These are phyloP conservation scores for Bursaphelenchus okinawaensis DNA, from an alignment of 2,888 invertebrate genomes.

Conservation along the genomic window DNA sequence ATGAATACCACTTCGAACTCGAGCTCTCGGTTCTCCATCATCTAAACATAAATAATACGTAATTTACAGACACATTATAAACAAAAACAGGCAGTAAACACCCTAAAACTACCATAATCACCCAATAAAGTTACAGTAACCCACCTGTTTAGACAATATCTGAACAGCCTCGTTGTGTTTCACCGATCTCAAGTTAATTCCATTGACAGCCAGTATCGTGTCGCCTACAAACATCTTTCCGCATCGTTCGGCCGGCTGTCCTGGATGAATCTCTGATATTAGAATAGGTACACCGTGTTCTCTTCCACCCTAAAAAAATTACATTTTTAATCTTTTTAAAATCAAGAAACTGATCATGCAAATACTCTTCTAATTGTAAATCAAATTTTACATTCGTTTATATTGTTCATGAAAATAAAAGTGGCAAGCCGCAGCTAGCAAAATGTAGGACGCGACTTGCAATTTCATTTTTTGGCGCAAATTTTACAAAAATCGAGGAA, in stretches of 20 bases:
- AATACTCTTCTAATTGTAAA: too few relatives aligned
- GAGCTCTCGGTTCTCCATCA: slow-evolving; percentile 63
- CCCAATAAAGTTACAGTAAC: neutral
- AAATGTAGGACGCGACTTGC: neutral
- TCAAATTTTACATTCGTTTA: too few relatives aligned
- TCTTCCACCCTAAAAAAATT: slow-evolving; percentile 74
- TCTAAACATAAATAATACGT: slow-evolving; percentile 34
- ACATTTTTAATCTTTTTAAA: too few relatives aligned
- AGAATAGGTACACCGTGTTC: slow-evolving; percentile 81
- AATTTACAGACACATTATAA: slow-evolving; percentile 1
- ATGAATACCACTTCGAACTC: slow-evolving; percentile 74
- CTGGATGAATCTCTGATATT: slow-evolving; percentile 73
- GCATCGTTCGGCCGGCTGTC: slow-evolving; percentile 73
- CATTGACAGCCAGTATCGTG: slow-evolving; percentile 76
- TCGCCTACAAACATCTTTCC: slow-evolving; percentile 74
- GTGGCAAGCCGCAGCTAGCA: too few relatives aligned
- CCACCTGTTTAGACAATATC: slow-evolving; percentile 70
- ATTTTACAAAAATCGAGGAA: too few relatives aligned
- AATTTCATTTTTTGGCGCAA: too few relatives aligned
- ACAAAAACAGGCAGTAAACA: neutral
- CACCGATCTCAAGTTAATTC: slow-evolving; percentile 71
- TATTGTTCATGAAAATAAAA: too few relatives aligned
- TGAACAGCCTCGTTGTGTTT: slow-evolving; percentile 76
- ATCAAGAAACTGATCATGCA: too few relatives aligned
- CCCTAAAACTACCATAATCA: too few relatives aligned